A percentile compares a stretch with the other conserved stretches of the same genome.
phyloP scores from a whole-genome alignment of 2,888 invertebrate species.

The Trisateles emortualis region DNA sequence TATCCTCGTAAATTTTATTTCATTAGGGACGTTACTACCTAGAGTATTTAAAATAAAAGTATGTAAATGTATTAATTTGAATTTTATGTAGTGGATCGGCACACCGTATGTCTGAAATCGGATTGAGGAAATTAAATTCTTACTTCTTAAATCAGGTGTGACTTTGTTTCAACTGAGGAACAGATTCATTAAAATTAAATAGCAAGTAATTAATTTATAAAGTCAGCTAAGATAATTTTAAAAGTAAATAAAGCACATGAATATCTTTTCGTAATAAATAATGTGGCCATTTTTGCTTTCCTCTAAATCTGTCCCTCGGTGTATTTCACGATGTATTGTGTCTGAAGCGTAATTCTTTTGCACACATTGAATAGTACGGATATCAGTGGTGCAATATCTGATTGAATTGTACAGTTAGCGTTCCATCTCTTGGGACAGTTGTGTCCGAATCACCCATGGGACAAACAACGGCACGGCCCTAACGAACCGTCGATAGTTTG shows the following conservation, averaged over 20 bases:
- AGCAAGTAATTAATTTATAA: too few species aligned
- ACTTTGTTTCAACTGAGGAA: not conserved
- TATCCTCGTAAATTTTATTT: slow-evolving; percentile 73
- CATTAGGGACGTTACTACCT: slow-evolving; percentile 65
- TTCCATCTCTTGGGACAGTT: slow-evolving; percentile 29
- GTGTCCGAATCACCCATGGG: slow-evolving; percentile 18
- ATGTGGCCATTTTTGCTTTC: too few species aligned
- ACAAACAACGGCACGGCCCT: slow-evolving; percentile 23
- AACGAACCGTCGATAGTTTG: slow-evolving; percentile 34
- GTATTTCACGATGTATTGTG: too few species aligned
- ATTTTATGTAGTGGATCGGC: not conserved
- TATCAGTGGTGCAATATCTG: slow-evolving; percentile 1
- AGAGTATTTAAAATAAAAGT: slow-evolving; percentile 63
- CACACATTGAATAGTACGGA: not conserved
- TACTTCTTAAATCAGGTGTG: not conserved
- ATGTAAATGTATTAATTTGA: slow-evolving; percentile 18
- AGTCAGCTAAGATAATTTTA: too few species aligned
- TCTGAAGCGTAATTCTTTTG: not conserved
- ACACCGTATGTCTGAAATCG: not conserved
- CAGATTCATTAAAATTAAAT: too few species aligned
- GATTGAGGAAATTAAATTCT: not conserved
- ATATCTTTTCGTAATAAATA: too few species aligned
- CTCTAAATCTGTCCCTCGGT: too few species aligned
- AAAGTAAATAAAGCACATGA: too few species aligned
- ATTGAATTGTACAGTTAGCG: slow-evolving; percentile 22